Evolutionary conservation across 2,797 vertebrate genomes (phyloP), one percentile per base, ranked within the genome.

Genomic region (Esox masquinongy): DNA sequence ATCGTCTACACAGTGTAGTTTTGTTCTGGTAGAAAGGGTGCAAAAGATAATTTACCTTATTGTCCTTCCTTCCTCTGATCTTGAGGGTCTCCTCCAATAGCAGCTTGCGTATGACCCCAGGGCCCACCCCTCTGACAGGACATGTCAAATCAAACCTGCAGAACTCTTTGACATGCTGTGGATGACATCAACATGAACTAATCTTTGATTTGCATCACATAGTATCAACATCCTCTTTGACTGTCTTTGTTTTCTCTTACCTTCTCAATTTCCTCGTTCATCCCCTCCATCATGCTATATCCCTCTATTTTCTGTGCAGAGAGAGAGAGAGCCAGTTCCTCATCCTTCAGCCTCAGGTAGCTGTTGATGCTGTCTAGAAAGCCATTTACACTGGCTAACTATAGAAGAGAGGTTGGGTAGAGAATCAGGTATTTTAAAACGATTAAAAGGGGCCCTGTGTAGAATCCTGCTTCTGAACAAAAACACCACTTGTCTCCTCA

Each of bases 181-280:
- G 81, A 75, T 22, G 8, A 74, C 68, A 76, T n/a, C 64, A 2
- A 70, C 34, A 56, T 15, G n/a, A 16, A 79, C 26, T 14, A 72
- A 22, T 70, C 70, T 70, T 7, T 39, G 34, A 31, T 24, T 19
- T 70, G 39, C 53, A 11, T 19, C 70, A 76, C 19, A 31, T 6
- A 47, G 5, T 29, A 15, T 22, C 51, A 17, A 36, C 22, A 36
- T 24, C 43, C 7, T 56, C 16, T 43, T 69, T 47, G 5, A 39
- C 12, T 16, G 3, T 24, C 22, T 24, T 24, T 61, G 16, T 53
- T 2, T 14, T 7, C 11, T 49, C 49, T 47, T 80, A 97, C 95
- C 94, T 92, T 95, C 78, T 96, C 93, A 0, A 96, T 92, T 82
- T 96, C 95, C 72, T 97, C 96, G 61, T 88, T 95, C 76, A 94